Evolutionary conservation across 2,888 invertebrate genomes (phyloP), one percentile per base, ranked within the genome.

Genomic region (Zaprionus lineosus): DNA sequence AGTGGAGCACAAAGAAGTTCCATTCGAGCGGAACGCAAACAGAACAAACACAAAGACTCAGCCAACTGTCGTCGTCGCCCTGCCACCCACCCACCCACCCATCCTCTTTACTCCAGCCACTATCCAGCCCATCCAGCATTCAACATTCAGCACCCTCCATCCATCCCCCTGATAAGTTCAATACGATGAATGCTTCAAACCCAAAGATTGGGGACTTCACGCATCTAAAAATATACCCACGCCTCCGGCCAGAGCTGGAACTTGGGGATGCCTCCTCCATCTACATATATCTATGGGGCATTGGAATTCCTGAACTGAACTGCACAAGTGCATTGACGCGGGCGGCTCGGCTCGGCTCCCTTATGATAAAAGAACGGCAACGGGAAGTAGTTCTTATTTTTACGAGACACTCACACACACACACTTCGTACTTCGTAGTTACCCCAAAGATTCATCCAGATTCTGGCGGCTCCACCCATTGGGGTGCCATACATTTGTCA

Each of bases 1-100:
- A 61, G 36, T 69, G 61, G 67, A 72, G 47, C 72, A 58, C 40
- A 66, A 51, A 51, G 34, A 39, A 29, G 37, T 46, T 43, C 19
- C 33, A 46, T 9, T 37, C 12, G 15, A 7, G 9, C 14, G 36
- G n/a, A 33, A n/a, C 14, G 28, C 36, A 31, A 29, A 51, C 11
- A 51, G 3, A 11, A 33, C 33, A 15, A 33, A 21, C 18, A 48
- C 14, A 37, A 14, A 6, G 11, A 15, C 12, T 8, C 34, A 43
- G 48, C 28, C 53, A 29, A 47, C 34, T 53, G 62, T 62, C 53
- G 56, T n/a, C n/a, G n/a, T n/a, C n/a, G n/a, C n/a, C n/a, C n/a
- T n/a, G n/a, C n/a, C n/a, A n/a, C n/a, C n/a, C n/a, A n/a, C n/a
- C n/a, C n/a, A n/a, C n/a, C n/a, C n/a, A n/a, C n/a, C n/a, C n/a